These are phyloP conservation scores for Glossophaga mutica DNA, from an alignment of 2,797 vertebrate species.

Conservation along the genomic window DNA sequence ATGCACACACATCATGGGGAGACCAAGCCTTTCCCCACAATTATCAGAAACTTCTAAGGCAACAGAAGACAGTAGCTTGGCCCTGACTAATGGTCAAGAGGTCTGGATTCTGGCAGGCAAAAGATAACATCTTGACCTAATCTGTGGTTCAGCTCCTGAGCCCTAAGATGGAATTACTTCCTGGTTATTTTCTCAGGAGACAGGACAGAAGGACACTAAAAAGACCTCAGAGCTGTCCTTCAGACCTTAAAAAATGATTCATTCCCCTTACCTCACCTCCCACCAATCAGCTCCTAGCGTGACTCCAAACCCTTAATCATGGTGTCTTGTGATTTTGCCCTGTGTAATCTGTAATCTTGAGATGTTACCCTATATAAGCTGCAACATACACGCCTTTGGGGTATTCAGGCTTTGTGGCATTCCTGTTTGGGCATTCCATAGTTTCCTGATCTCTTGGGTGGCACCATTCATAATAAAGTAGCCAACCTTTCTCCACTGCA, in stretches of 20 bases:
- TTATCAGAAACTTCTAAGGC: not conserved
- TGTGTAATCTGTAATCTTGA: not conserved
- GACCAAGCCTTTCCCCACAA: not conserved
- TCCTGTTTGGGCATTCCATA: not conserved
- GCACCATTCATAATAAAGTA: not conserved
- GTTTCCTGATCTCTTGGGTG: not conserved
- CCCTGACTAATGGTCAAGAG: not conserved
- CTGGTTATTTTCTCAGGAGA: not conserved
- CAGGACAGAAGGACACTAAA: not conserved
- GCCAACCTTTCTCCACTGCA: not conserved
- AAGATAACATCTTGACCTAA: not conserved
- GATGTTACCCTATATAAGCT: not conserved
- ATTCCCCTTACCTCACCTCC: not conserved
- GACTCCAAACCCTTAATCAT: not conserved
- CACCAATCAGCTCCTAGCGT: not conserved
- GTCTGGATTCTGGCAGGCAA: not conserved
- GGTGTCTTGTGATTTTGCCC: not conserved
- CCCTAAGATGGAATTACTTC: not conserved
- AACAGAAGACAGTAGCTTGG: not conserved
- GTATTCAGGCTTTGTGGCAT: too few species aligned
- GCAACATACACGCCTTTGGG: not conserved
- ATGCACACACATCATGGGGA: not conserved
- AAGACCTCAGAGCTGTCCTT: not conserved
- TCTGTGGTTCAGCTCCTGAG: not conserved
- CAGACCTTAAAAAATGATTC: not conserved